Percentiles rank a stretch among this genome's conserved stretches.
phyloP scores from a whole-genome alignment of 2,113 vertebrate species.

The Rhabdornis inornatus region DNA sequence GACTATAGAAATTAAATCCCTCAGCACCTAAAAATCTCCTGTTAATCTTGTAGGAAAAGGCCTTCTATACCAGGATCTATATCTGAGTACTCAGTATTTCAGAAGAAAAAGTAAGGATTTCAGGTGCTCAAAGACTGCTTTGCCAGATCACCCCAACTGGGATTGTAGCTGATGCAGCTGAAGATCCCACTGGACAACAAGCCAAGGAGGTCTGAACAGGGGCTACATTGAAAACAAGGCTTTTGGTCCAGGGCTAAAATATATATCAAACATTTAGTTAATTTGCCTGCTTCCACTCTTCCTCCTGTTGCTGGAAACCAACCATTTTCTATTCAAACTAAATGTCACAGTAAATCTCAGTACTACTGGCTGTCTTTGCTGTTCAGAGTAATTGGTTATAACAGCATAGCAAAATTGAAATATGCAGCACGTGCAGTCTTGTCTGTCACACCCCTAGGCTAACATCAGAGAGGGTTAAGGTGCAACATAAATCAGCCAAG shows the following conservation, averaged over 20 bases:
- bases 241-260: neutral
- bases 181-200: neutral
- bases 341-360: neutral
- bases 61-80: neutral
- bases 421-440: neutral
- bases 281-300: neutral
- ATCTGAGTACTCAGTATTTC: neutral
- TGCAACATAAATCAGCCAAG: neutral
- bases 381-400: neutral
- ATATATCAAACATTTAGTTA: neutral
- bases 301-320: neutral
- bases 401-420: neutral
- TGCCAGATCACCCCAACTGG: neutral
- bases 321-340: neutral
- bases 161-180: neutral
- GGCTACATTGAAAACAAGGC: neutral
- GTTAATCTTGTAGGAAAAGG: neutral
- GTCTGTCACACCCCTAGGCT: neutral
- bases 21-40: neutral
- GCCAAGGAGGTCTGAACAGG: neutral
- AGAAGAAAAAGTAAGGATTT: neutral
- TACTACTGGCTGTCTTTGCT: neutral
- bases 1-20: neutral
- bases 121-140: neutral
- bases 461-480: neutral